Conservation (phyloP, 2,888 invertebrate genomes). For the Bombyx huttoni region DNA sequence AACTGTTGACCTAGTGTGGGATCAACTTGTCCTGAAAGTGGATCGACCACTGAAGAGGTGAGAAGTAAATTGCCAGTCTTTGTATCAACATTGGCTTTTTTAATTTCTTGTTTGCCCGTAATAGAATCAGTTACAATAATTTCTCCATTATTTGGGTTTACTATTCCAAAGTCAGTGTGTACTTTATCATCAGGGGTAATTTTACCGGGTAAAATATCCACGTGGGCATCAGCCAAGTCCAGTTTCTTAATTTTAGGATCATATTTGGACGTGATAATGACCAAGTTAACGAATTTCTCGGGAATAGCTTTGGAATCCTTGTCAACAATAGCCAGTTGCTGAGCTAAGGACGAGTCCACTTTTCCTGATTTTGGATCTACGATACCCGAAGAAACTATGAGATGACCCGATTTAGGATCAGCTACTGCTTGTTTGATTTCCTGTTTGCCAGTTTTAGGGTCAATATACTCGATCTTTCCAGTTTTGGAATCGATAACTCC, state of each 20-base stretch:
- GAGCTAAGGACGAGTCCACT: conserved; percentile 60
- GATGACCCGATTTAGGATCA: conserved; percentile 70
- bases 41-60: conserved; percentile 65
- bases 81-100: conserved; percentile 74
- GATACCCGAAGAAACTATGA: conserved; percentile 67
- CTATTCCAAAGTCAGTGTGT: conserved; percentile 66
- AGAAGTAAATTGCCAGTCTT: conserved; percentile 71
- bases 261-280: conserved; percentile 65
- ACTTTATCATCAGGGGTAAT: conserved; percentile 55
- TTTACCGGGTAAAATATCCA: conserved; percentile 39
- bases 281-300: conserved; percentile 53
- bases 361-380: conserved; percentile 73
- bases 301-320: conserved; percentile 33
- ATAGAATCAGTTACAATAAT: conserved; percentile 67
- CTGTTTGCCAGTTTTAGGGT: conserved; percentile 68
- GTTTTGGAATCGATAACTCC: conserved; percentile 70
- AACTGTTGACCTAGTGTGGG: conserved; percentile 65
- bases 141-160: conserved; percentile 69
- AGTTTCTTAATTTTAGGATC: conserved; percentile 58
- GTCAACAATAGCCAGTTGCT: conserved; percentile 60
- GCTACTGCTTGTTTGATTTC: conserved; percentile 72
- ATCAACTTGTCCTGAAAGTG: conserved; percentile 64
- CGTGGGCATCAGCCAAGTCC: conserved; percentile 53
- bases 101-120: conserved; percentile 72
- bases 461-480: conserved; percentile 67